These are phyloP conservation scores for Euura lappo DNA, from an alignment of 1,140 invertebrate genomes.

Conservation along the genomic window DNA sequence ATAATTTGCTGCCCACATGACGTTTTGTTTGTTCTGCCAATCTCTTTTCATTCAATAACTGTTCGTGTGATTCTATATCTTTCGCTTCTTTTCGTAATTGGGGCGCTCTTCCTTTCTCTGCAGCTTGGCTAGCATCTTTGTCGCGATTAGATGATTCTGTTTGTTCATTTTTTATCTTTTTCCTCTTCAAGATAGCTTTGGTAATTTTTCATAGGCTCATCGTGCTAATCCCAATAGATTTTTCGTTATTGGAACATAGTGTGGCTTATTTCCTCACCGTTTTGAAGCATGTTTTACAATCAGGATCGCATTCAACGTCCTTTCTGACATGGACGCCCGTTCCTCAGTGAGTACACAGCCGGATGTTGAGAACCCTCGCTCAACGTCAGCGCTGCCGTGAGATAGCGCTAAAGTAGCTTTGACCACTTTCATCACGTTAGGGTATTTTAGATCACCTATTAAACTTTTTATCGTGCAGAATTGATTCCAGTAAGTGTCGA, in stretches of 20 bases:
- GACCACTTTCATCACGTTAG: constrained; percentile 18
- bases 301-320: constrained; percentile 23
- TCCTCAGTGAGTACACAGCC: constrained; percentile 21
- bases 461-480: constrained; percentile 21
- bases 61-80: background rate
- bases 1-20: background rate
- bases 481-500: constrained; percentile 18
- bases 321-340: constrained; percentile 21
- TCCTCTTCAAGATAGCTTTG: constrained; percentile 17
- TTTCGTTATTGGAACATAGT: constrained; percentile 18
- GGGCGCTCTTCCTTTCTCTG: constrained; percentile 11
- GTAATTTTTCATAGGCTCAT: constrained; percentile 19
- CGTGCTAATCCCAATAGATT: constrained; percentile 17
- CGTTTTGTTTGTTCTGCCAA: background rate
- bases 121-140: background rate
- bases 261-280: constrained; percentile 18
- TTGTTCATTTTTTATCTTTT: constrained; percentile 13
- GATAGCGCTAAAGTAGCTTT: constrained; percentile 19
- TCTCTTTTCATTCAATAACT: background rate
- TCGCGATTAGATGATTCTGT: background rate
- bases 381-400: constrained; percentile 22
- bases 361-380: too few relatives aligned
- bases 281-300: constrained; percentile 19
- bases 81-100: constrained; percentile 9
- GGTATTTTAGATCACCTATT: constrained; percentile 17